A percentile compares a stretch with the other conserved stretches of the same genome.
Evolutionary conservation across 2,888 invertebrate genomes (phyloP).

Genomic region (Epistrophe eligans): DNA sequence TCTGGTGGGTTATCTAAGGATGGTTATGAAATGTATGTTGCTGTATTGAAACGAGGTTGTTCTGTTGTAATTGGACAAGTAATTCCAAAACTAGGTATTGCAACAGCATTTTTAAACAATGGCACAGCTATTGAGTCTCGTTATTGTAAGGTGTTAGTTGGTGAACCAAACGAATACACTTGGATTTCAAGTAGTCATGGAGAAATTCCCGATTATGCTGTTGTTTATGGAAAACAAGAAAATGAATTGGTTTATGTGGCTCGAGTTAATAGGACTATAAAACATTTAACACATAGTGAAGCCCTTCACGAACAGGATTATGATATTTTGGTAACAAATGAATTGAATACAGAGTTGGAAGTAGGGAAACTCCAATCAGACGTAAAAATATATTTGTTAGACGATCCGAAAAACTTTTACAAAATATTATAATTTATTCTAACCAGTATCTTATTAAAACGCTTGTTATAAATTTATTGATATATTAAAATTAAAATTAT

Average conservation of each 20-base stretch:
- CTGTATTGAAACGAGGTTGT: background rate
- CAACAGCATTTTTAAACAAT: background rate
- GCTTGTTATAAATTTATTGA: too few relatives aligned
- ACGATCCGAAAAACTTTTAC: too few relatives aligned
- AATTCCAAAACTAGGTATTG: background rate
- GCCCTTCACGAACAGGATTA: background rate
- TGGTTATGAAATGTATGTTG: background rate
- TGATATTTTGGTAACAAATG: background rate
- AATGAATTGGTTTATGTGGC: background rate
- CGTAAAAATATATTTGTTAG: too few relatives aligned
- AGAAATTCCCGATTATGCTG: constrained; percentile 16
- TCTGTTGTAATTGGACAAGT: background rate
- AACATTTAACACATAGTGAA: background rate
- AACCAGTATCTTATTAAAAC: too few relatives aligned
- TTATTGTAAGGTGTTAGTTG: constrained; percentile 14
- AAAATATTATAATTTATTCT: too few relatives aligned
- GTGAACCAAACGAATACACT: background rate
- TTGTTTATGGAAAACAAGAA: constrained; percentile 2
- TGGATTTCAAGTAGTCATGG: background rate
- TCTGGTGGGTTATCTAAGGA: background rate
- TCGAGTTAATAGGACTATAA: background rate
- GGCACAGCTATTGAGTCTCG: background rate
- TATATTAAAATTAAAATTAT: too few relatives aligned
- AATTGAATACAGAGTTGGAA: background rate
- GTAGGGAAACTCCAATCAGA: too few relatives aligned